Percentiles rank a stretch among this genome's conserved stretches.
Conservation (phyloP, 2,888 invertebrate genomes). For the Lordiphosa fenestrarum region DNA sequence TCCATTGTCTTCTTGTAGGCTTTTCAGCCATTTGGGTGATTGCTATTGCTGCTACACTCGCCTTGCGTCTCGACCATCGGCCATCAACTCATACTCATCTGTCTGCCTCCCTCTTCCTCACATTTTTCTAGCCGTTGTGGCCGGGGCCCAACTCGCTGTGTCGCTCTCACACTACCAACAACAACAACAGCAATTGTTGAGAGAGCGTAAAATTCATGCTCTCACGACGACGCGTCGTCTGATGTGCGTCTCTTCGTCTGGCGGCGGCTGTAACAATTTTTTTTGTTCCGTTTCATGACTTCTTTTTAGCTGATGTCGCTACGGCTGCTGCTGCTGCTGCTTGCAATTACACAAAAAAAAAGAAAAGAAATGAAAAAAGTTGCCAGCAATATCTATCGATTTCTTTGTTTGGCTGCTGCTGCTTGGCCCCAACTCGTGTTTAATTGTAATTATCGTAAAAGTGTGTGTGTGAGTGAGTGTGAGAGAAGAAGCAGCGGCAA, state of each 20-base stretch:
- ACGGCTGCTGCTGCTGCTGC: conserved; percentile 8
- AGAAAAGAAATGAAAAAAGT: conserved; percentile 18
- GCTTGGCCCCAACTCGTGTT: conserved; percentile 50
- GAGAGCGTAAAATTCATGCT: conserved; percentile 71
- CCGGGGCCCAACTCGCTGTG: conserved; percentile 48
- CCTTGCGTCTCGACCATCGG: conserved; percentile 16
- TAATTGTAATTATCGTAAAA: conserved; percentile 64
- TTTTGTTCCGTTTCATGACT: conserved; percentile 46
- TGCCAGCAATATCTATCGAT: conserved; percentile 67
- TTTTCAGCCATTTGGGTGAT: conserved; percentile 57
- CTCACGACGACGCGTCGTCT: conserved; percentile 37
- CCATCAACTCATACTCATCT: conserved; percentile 51
- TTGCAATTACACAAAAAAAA: conserved; percentile 29
- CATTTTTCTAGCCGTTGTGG: conserved; percentile 68
- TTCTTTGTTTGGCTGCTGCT: conserved; percentile 63
- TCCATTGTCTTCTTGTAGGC: conserved; percentile 36
- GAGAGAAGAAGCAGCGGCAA: conserved; percentile 39
- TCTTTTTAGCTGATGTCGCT: conserved; percentile 37
- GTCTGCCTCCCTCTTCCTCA: conserved; percentile 61
- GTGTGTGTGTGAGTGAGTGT: conserved; percentile 18
- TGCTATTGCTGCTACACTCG: conserved; percentile 41
- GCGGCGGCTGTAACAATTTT: conserved; percentile 65
- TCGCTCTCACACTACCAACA: conserved; percentile 39
- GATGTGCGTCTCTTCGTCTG: conserved; percentile 62
- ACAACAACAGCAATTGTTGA: conserved; percentile 54